These are phyloP conservation scores for Sebastes minor DNA, from an alignment of 2,797 vertebrate species.

Conservation along the genomic window DNA sequence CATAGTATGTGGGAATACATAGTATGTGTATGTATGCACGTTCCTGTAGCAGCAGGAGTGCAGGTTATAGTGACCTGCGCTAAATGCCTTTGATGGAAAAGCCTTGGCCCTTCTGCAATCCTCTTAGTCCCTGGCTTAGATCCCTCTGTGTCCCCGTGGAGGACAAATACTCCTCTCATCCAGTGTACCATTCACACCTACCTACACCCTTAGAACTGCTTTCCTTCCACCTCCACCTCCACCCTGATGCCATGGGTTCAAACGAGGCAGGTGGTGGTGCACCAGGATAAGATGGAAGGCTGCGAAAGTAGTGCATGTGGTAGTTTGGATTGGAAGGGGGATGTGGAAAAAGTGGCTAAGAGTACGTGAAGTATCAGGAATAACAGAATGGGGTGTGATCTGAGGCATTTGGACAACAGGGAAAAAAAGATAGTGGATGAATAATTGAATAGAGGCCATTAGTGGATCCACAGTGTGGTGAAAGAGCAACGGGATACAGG, in stretches of 20 bases:
- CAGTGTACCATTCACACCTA: constrained; percentile 47
- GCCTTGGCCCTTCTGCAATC: constrained; percentile 76
- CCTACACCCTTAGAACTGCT: constrained; percentile 1
- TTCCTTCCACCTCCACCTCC: constrained; percentile 7
- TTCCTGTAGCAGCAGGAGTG: constrained; percentile 29
- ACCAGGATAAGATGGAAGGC: background rate
- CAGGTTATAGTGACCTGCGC: constrained; percentile 74
- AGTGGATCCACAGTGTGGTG: constrained; percentile 2
- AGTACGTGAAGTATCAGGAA: background rate
- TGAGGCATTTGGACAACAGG: background rate
- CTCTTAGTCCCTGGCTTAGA: constrained; percentile 79
- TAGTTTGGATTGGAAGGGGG: background rate
- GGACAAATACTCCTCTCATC: constrained; percentile 57
- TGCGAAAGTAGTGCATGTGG: background rate
- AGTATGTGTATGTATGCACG: background rate
- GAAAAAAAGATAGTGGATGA: constrained; percentile 8
- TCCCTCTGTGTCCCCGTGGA: constrained; percentile 70
- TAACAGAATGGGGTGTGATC: background rate
- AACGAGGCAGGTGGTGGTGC: constrained; percentile 27
- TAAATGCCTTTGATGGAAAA: constrained; percentile 80
- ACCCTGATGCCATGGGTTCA: background rate
- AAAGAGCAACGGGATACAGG: background rate
- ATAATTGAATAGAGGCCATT: constrained; percentile 45
- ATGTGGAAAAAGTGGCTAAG: background rate
- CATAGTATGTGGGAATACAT: background rate